Evolutionary conservation across 2,113 vertebrate genomes (phyloP).

Genomic region (Melanotaenia duboulayi): DNA sequence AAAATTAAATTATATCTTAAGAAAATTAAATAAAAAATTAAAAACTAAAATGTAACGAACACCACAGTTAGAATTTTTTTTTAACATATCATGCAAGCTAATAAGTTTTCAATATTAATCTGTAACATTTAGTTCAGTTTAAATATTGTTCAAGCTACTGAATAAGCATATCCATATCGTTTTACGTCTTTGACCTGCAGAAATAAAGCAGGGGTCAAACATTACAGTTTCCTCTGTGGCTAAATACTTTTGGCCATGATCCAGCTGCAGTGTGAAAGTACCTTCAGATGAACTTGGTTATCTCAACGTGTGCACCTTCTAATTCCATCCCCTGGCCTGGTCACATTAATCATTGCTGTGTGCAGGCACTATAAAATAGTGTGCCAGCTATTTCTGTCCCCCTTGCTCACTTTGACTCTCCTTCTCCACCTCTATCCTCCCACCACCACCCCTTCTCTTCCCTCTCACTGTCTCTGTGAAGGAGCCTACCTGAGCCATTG

Average conservation of each 20-base stretch:
- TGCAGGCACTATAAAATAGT: constrained; percentile 79
- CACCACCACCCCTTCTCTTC: not conserved
- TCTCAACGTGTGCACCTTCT: constrained; percentile 74
- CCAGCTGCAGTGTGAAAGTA: constrained; percentile 77
- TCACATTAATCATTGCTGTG: constrained; percentile 81
- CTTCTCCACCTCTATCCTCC: constrained; percentile 24
- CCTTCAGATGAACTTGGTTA: constrained; percentile 84
- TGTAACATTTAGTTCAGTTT: not conserved
- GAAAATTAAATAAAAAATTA: too few relatives aligned
- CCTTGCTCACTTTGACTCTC: constrained; percentile 61
- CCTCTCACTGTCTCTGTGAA: constrained; percentile 73
- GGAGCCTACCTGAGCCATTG: constrained; percentile 96
- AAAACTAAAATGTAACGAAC: too few relatives aligned
- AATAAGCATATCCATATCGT: constrained; percentile 17
- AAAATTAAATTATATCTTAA: too few relatives aligned
- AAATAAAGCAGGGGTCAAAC: constrained; percentile 50
- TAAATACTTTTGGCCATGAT: constrained; percentile 67
- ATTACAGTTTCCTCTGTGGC: constrained; percentile 66
- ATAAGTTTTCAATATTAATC: too few relatives aligned
- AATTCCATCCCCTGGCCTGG: constrained; percentile 73
- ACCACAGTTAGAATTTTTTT: too few relatives aligned
- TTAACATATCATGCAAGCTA: too few relatives aligned
- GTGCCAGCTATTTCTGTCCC: constrained; percentile 72
- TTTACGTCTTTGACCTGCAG: constrained; percentile 37
- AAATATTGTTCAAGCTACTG: constrained; percentile 4